Conservation (phyloP, 2,797 vertebrate genomes). For the Alfaro cultratus region DNA sequence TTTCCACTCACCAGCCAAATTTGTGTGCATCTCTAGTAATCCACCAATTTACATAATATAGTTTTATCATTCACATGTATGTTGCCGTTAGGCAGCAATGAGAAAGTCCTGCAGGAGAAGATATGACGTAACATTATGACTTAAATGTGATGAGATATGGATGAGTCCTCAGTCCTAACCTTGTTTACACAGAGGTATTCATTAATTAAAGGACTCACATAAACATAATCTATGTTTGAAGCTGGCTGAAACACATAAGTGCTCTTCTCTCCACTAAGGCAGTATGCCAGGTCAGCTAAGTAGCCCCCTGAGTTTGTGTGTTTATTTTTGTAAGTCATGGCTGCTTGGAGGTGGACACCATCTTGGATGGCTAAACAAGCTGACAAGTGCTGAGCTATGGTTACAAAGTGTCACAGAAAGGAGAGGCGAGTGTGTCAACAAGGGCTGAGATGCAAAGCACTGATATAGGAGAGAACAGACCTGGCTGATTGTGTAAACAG, state of each 20-base stretch:
- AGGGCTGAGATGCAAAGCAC: conserved; percentile 55
- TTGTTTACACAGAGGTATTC: conserved; percentile 4
- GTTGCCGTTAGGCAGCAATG: conserved; percentile 18
- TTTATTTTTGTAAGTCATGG: conserved; percentile 62
- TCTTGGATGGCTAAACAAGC: conserved; percentile 16
- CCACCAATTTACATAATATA: neutral
- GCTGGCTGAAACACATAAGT: conserved; percentile 4
- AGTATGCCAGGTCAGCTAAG: conserved; percentile 17
- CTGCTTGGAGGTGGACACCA: conserved; percentile 40
- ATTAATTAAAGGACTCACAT: conserved; percentile 9
- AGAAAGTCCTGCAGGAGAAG: conserved; percentile 4
- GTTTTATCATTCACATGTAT: conserved; percentile 46
- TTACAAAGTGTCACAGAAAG: conserved; percentile 67
- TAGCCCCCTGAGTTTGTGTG: conserved; percentile 43
- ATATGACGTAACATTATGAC: neutral
- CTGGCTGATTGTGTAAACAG: conserved; percentile 69
- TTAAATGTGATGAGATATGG: neutral
- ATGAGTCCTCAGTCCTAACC: neutral
- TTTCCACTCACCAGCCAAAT: neutral
- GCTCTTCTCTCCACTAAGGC: neutral
- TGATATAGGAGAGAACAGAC: conserved; percentile 61
- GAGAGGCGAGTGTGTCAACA: conserved; percentile 65
- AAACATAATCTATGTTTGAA: conserved; percentile 10
- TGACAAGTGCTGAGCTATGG: conserved; percentile 39
- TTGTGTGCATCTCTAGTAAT: neutral